phyloP scores from a whole-genome alignment of 2,113 vertebrate genomes.

The Lepus europaeus region DNA sequence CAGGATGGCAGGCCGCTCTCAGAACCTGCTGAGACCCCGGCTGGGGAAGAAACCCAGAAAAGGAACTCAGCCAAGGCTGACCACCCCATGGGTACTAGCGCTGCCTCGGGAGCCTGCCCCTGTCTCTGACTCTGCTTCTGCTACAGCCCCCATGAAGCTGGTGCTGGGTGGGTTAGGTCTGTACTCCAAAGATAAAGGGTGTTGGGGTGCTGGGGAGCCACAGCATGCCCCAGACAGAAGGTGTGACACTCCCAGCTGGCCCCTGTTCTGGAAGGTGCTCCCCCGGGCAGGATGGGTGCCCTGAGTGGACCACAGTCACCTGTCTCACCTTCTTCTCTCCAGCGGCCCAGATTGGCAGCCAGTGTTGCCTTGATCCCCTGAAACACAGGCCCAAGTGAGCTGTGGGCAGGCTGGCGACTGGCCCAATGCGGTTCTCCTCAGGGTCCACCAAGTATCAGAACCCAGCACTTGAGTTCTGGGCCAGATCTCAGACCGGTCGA shows the following conservation, averaged over 20 bases:
- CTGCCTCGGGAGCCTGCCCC: not conserved
- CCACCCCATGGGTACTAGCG: accelerated
- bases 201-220: too few relatives aligned
- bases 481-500: not conserved
- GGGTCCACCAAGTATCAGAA: not conserved
- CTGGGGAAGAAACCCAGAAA: not conserved
- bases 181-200: not conserved
- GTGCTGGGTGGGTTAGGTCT: not conserved
- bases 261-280: not conserved
- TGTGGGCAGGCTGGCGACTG: not conserved
- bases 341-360: not conserved
- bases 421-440: not conserved
- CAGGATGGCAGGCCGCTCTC: not conserved
- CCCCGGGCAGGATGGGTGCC: not conserved
- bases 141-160: not conserved
- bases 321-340: not conserved
- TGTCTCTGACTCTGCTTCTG: not conserved
- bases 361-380: not conserved
- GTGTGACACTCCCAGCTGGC: too few relatives aligned
- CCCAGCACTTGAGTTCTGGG: not conserved
- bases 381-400: not conserved
- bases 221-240: too few relatives aligned
- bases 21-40: not conserved
- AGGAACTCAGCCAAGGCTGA: not conserved
- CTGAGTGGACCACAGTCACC: not conserved